phyloP scores from a whole-genome alignment of 2,888 invertebrate genomes.

The Cosmia pyralina region DNA sequence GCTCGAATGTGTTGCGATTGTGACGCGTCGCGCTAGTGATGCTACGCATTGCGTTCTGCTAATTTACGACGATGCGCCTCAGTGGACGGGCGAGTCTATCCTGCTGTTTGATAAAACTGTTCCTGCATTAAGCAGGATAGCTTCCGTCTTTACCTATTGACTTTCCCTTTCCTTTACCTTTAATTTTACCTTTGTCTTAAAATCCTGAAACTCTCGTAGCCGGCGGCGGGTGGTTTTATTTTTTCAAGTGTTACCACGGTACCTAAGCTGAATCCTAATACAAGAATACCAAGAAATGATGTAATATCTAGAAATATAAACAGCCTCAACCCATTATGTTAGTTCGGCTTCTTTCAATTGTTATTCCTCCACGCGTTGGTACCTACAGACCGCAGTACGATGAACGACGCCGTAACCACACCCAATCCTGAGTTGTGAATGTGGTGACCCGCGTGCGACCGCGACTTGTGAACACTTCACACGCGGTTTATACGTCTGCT shows the following conservation, averaged over 20 bases:
- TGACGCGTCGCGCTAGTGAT: constrained; percentile 17
- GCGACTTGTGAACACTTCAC: constrained; percentile 7
- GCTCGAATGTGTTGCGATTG: constrained; percentile 30
- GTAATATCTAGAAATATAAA: not conserved
- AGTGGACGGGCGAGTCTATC: too few species aligned
- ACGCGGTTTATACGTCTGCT: not conserved
- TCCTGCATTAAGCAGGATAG: not conserved
- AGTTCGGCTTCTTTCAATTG: not conserved
- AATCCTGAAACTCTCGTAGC: not conserved
- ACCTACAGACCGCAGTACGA: constrained; percentile 11
- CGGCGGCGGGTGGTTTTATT: not conserved
- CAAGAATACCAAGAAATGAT: not conserved
- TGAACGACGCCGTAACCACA: constrained; percentile 1
- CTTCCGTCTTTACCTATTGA: too few species aligned
- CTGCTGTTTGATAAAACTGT: not conserved
- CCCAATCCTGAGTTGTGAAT: constrained; percentile 4
- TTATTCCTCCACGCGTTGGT: not conserved
- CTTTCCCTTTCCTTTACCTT: too few species aligned
- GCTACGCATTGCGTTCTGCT: constrained; percentile 32
- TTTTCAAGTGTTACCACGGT: too few species aligned
- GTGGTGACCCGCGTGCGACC: constrained; percentile 4
- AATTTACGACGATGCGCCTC: too few species aligned
- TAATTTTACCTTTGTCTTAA: too few species aligned
- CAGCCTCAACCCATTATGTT: not conserved
- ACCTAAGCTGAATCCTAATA: not conserved